Conservation (phyloP, 2,888 invertebrate species). For the Calameuta idolon region DNA sequence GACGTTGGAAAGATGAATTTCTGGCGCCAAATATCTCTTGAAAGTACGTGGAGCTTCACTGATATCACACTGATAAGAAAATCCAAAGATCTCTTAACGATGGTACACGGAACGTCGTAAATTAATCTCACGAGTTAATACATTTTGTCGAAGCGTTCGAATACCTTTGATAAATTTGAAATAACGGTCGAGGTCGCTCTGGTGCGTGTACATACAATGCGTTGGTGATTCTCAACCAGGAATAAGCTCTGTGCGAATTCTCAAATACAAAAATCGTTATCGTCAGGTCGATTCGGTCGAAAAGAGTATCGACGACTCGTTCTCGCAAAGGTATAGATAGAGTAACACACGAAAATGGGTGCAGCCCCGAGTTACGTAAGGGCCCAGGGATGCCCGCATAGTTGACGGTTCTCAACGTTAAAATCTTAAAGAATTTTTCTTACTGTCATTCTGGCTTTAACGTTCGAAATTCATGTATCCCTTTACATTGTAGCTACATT, state of each 20-base stretch:
- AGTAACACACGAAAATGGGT: constrained; percentile 31
- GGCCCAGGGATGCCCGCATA: not conserved
- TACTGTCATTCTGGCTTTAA: not conserved
- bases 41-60: not conserved
- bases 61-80: not conserved
- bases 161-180: not conserved
- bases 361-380: constrained; percentile 35
- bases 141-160: not conserved
- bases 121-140: not conserved
- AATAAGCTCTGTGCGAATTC: not conserved
- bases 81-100: not conserved
- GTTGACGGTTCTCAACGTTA: not conserved
- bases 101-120: not conserved
- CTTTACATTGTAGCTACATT: not conserved
- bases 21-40: not conserved
- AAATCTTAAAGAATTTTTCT: not conserved
- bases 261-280: not conserved
- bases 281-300: constrained; percentile 16
- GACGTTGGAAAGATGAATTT: not conserved
- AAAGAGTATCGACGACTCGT: constrained; percentile 29
- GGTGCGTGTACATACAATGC: not conserved
- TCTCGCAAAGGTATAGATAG: constrained; percentile 16
- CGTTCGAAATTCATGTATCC: not conserved
- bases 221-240: not conserved
- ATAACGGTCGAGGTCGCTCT: not conserved